These are phyloP conservation scores for Serinus canaria DNA, from an alignment of 2,113 vertebrate genomes.

Conservation along the genomic window DNA sequence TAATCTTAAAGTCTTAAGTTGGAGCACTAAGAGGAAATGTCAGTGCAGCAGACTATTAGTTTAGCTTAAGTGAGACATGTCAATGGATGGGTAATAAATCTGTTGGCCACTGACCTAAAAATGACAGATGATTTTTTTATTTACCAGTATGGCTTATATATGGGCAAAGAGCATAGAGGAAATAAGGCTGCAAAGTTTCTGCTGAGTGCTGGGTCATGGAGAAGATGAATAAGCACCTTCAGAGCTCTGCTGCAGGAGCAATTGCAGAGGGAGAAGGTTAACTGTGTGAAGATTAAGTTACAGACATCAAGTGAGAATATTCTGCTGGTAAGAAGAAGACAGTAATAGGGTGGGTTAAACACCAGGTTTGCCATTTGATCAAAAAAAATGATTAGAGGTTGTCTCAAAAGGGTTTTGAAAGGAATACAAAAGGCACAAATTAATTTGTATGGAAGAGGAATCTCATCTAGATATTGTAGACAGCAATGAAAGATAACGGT, in stretches of 20 bases:
- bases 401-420: neutral
- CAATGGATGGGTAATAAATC: neutral
- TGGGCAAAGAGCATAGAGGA: neutral
- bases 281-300: neutral
- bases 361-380: neutral
- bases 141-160: neutral
- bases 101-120: neutral
- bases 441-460: neutral
- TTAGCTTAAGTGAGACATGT: neutral
- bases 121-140: neutral
- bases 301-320: neutral
- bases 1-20: neutral
- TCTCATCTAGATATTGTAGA: neutral
- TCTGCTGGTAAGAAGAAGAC: neutral
- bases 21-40: neutral
- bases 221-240: neutral
- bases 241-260: neutral
- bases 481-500: neutral
- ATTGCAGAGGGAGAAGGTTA: neutral
- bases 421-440: neutral
- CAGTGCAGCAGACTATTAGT: neutral
- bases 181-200: neutral
- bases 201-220: neutral
- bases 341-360: neutral
- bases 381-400: neutral